These are phyloP conservation scores for Troilus luridus DNA, from an alignment of 2,888 invertebrate genomes.

Conservation along the genomic window DNA sequence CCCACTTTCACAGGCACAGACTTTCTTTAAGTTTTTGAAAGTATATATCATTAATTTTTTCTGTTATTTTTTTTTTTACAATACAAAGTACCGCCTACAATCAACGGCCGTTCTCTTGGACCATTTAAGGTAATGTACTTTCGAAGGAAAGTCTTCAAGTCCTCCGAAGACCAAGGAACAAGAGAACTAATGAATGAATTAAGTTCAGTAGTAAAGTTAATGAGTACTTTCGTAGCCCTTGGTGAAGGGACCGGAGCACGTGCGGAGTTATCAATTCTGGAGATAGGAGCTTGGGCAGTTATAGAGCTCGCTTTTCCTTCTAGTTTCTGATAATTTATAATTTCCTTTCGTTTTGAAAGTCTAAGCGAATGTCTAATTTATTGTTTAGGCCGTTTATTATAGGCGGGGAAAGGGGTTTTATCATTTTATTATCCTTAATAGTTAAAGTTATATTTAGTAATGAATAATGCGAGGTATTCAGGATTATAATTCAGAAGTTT, in stretches of 20 bases:
- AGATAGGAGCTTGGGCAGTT: not conserved
- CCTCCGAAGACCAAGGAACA: too few relatives aligned
- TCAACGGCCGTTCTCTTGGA: not conserved
- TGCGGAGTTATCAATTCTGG: not conserved
- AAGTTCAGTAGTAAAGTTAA: not conserved
- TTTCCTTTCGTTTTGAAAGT: not conserved
- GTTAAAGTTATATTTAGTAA: too few relatives aligned
- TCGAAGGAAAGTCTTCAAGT: not conserved
- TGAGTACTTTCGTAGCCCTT: not conserved
- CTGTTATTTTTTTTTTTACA: not conserved
- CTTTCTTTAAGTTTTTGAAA: too few relatives aligned
- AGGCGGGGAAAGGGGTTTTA: not conserved
- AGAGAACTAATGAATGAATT: not conserved
- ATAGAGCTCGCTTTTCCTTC: not conserved
- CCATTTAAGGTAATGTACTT: not conserved
- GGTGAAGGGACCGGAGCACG: conserved; percentile 3
- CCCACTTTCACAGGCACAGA: too few relatives aligned
- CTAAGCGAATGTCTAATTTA: not conserved
- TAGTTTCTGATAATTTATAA: not conserved
- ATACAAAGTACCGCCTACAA: not conserved
- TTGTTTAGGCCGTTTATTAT: not conserved
- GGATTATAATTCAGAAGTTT: too few relatives aligned
- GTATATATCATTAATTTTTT: too few relatives aligned
- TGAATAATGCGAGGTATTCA: too few relatives aligned
- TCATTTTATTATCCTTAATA: too few relatives aligned